Evolutionary conservation across 2,797 vertebrate species (phyloP).

Genomic region (Danio kyathit): DNA sequence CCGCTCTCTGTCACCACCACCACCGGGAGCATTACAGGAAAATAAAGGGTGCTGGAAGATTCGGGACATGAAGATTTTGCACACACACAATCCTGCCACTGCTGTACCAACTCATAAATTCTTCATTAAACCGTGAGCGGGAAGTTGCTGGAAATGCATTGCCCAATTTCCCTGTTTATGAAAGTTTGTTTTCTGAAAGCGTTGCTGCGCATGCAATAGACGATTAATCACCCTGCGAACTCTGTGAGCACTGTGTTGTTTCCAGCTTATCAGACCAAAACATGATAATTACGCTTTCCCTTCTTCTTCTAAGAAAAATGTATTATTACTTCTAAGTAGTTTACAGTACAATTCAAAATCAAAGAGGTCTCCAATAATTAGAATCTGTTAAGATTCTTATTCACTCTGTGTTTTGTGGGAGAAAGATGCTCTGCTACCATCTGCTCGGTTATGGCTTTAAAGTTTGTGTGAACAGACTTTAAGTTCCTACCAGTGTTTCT

Average conservation of each 20-base stretch:
- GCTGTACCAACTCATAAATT: slow-evolving; percentile 5
- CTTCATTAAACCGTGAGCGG: neutral
- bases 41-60: slow-evolving; percentile 15
- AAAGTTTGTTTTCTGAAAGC: slow-evolving; percentile 16
- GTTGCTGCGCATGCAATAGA: neutral
- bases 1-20: slow-evolving; percentile 27
- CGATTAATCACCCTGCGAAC: neutral
- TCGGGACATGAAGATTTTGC: slow-evolving; percentile 2
- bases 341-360: neutral
- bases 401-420: neutral
- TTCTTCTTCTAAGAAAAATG: neutral
- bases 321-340: neutral
- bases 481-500: too few species aligned
- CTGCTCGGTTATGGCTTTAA: neutral
- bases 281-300: neutral
- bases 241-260: neutral
- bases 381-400: neutral
- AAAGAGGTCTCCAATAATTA: neutral
- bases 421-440: neutral
- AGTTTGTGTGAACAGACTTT: too few species aligned
- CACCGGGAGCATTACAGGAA: slow-evolving; percentile 18
- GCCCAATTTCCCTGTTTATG: neutral
- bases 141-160: neutral
- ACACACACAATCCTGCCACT: neutral
- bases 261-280: neutral